These are phyloP conservation scores for Noctua fimbriata DNA, from an alignment of 2,888 invertebrate genomes.

Conservation along the genomic window DNA sequence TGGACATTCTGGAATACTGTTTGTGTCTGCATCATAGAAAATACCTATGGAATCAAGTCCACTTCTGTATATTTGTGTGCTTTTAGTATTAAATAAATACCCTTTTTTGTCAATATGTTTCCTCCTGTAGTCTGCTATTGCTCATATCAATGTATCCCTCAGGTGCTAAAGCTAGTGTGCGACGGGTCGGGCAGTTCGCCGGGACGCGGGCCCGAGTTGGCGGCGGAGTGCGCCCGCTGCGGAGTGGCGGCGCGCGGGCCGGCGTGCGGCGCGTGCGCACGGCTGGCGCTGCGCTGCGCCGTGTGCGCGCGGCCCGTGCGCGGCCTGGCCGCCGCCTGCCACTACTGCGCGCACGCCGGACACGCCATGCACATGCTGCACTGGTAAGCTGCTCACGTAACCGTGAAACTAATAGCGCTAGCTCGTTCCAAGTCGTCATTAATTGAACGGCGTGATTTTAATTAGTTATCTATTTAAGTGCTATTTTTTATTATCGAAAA, in stretches of 20 bases:
- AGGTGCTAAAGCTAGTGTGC: constrained; percentile 91
- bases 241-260: constrained; percentile 90
- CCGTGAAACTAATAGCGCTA: neutral
- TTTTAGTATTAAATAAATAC: too few relatives aligned
- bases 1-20: too few relatives aligned
- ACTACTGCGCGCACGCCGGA: constrained; percentile 98
- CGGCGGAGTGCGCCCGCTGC: constrained; percentile 93
- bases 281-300: constrained; percentile 94
- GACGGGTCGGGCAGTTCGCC: constrained; percentile 82
- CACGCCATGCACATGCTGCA: constrained; percentile 95
- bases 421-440: neutral
- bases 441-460: neutral
- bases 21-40: too few relatives aligned
- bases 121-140: neutral
- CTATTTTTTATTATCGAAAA: neutral
- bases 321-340: constrained; percentile 96
- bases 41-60: too few relatives aligned
- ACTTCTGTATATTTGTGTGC: too few relatives aligned
- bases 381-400: constrained; percentile 90
- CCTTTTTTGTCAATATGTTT: neutral
- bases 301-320: constrained; percentile 96
- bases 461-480: neutral
- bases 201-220: constrained; percentile 92
- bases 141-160: neutral
- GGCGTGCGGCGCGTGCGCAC: constrained; percentile 93